A percentile compares a stretch with the other conserved stretches of the same genome.
phyloP scores from a whole-genome alignment of 1,140 invertebrate genomes.

The Mercenaria mercenaria region DNA sequence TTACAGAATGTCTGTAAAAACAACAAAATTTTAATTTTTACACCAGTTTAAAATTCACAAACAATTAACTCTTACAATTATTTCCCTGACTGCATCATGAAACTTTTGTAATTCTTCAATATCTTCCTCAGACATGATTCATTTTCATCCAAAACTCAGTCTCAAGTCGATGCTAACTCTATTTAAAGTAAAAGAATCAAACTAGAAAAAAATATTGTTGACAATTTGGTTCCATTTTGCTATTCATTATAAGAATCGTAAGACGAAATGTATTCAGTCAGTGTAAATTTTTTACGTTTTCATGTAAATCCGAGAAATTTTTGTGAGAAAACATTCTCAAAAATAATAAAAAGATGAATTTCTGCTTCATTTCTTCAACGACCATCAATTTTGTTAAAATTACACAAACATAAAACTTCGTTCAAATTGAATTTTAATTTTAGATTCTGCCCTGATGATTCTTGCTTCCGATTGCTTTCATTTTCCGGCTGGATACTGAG shows the following conservation, averaged over 20 bases:
- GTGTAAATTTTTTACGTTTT: no score
- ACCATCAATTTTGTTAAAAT: no score
- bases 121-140: slow-evolving; percentile 64
- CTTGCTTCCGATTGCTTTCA: not conserved
- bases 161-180: no score
- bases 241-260: not conserved
- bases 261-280: not conserved
- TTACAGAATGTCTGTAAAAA: no score
- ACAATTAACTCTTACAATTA: slow-evolving; percentile 91
- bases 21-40: no score
- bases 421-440: not conserved
- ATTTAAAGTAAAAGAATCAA: not conserved
- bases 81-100: slow-evolving; percentile 96
- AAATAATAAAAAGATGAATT: no score
- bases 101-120: slow-evolving; percentile 87
- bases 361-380: no score
- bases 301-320: no score
- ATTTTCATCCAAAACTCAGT: not conserved
- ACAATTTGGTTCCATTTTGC: slow-evolving; percentile 27
- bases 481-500: not conserved
- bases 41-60: no score
- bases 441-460: not conserved
- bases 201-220: slow-evolving; percentile 26
- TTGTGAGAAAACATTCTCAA: no score
- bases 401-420: not conserved